Base-by-base conservation (phyloP, 1,140 invertebrate genomes). In the Caenorhabditis briggsae region DNA sequence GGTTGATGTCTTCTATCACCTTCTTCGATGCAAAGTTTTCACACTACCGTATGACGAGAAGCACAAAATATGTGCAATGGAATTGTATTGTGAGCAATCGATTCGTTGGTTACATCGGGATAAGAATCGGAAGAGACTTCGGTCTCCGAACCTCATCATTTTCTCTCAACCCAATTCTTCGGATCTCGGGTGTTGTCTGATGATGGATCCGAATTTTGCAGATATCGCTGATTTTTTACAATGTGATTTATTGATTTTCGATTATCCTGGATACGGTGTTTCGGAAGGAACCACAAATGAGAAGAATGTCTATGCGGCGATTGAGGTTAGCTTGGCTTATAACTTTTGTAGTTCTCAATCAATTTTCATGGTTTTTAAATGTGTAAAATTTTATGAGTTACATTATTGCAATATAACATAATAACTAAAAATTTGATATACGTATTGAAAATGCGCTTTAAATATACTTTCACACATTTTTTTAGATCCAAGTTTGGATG, bases 261-360 rank as follows among this genome's bases (percentile, higher is more conserved):
- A 89, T 33, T 89, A 89, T 78, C 83, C 86, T 33, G 88, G 88
- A 18, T 89, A 88, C 58, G 88, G 88, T 55, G 83, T 87, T n/a
- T 59, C 48, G 16, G 83, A 84, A 14, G 88, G 88, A 58, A 55
- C 74, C 20, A 83, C 86, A 2, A 58, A 61, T 16, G 82, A 88
- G 46, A 6, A 50, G 33, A 83, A 48, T n/a, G 78, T 89, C 2
- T 89, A 89, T 82, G 23, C 48, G 3, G 86, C 82, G 20, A 59
- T 88, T 23, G 88, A 89, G 56, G 33, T 33, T n/a, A n/a, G n/a
- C n/a, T n/a, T n/a, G n/a, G n/a, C n/a, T 33, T 3, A 33, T 33
- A 33, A 33, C 33, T 33, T 3, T 33, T 33, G 33, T 33, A 33
- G 3, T 33, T 33, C 3, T 33, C 1, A 33, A 33, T 3, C 33